These are phyloP conservation scores for Nomada flava DNA, from an alignment of 2,888 invertebrate species.

Conservation along the genomic window DNA sequence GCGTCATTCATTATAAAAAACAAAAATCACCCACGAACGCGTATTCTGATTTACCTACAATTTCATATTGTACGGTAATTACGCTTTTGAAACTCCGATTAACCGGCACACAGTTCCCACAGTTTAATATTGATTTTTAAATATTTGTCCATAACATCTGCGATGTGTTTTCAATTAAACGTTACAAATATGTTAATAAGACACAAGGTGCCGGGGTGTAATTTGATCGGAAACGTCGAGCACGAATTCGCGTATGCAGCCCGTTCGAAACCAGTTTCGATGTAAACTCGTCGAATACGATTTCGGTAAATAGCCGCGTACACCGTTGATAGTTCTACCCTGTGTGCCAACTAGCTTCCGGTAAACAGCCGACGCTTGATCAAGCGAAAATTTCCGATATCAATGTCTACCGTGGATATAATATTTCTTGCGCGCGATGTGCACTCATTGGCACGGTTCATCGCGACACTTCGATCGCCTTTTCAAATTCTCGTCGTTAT, in stretches of 20 bases:
- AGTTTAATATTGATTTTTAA: conserved; percentile 54
- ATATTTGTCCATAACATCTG: conserved; percentile 49
- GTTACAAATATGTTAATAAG: conserved; percentile 55
- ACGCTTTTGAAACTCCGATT: conserved; percentile 27
- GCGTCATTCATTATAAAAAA: not conserved
- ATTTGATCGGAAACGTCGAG: conserved; percentile 45
- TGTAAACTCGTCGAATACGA: conserved; percentile 65
- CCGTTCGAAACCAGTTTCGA: conserved; percentile 54
- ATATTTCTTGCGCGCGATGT: conserved; percentile 32
- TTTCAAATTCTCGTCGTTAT: not conserved
- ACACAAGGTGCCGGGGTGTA: conserved; percentile 36
- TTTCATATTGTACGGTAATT: conserved; percentile 16
- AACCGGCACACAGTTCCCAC: not conserved
- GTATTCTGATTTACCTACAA: conserved; percentile 6
- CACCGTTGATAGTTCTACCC: conserved; percentile 54
- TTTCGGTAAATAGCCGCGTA: conserved; percentile 65
- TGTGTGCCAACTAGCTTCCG: conserved; percentile 62
- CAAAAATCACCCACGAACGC: not conserved
- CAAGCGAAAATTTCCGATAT: conserved; percentile 65
- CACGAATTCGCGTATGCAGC: conserved; percentile 47
- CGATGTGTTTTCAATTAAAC: conserved; percentile 37
- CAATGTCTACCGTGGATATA: conserved; percentile 58
- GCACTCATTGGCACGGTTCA: not conserved
- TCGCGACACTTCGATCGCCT: not conserved
- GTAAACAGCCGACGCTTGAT: conserved; percentile 60